These are phyloP conservation scores for Didymodactylos carnosus DNA, from an alignment of 2,888 invertebrate genomes.

Conservation along the genomic window DNA sequence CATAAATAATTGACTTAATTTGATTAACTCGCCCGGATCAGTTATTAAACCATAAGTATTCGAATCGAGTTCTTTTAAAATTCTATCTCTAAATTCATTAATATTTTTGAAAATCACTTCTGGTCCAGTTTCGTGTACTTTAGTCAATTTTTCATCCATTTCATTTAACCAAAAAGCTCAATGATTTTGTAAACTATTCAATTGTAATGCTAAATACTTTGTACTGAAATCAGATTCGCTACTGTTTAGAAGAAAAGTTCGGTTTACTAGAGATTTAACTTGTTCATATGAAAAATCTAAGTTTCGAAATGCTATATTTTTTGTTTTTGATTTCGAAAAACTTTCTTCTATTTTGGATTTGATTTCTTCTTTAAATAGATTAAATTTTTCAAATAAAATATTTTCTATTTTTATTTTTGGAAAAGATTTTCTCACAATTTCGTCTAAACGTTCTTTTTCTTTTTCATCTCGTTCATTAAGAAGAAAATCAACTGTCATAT, in stretches of 20 bases:
- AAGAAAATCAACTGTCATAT: background rate
- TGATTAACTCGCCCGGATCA: background rate
- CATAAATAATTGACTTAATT: background rate
- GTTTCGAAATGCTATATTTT: no score
- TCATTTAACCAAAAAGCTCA: constrained; percentile 1
- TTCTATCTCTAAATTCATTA: background rate
- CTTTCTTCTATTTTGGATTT: background rate
- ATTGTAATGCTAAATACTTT: background rate
- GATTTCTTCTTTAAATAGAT: no score
- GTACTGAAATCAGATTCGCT: background rate
- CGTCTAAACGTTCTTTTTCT: constrained; percentile 1
- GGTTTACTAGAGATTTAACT: no score
- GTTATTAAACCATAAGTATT: no score
- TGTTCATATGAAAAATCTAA: no score
- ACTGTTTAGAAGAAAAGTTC: no score
- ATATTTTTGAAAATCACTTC: background rate
- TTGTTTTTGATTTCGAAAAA: no score
- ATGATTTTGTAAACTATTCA: background rate
- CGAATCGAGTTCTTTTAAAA: no score
- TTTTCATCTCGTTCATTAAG: background rate
- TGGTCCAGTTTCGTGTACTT: background rate
- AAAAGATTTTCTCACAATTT: background rate
- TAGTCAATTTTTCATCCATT: background rate
- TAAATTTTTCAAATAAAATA: background rate
- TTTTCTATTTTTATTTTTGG: background rate